Percentiles rank a stretch among this genome's conserved stretches.
Evolutionary conservation across 2,113 vertebrate genomes (phyloP).

Genomic region (Tragelaphus scriptus): DNA sequence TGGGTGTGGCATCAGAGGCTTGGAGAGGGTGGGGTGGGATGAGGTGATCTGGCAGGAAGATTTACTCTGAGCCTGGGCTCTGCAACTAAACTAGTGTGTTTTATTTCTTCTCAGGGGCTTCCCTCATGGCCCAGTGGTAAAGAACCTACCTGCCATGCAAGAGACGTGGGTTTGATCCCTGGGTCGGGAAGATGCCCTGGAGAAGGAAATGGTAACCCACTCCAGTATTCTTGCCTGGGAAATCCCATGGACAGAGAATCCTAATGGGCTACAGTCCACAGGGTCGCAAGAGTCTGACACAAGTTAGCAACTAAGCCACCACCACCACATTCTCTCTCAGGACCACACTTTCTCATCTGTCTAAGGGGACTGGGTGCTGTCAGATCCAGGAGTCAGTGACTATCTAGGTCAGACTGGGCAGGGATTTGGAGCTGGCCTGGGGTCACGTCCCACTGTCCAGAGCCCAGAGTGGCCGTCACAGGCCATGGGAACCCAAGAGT

Average conservation of each 20-base stretch:
- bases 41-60: background rate
- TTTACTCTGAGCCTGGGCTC: background rate
- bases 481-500: background rate
- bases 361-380: background rate
- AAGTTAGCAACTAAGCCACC: background rate
- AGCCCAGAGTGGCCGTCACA: background rate
- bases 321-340: background rate
- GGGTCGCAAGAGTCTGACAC: background rate
- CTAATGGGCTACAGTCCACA: background rate
- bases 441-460: background rate
- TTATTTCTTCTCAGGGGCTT: background rate
- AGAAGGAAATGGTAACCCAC: background rate
- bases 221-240: background rate
- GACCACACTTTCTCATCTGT: background rate
- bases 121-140: background rate
- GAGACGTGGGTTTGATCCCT: background rate
- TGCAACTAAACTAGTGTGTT: background rate
- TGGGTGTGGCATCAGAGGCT: accelerated
- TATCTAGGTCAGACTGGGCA: background rate
- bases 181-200: background rate
- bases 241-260: background rate
- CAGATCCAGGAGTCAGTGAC: background rate
- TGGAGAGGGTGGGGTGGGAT: no score
- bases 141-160: background rate
- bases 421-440: background rate